phyloP scores from a whole-genome alignment of 2,888 invertebrate genomes.

The Calliopum simillimum region DNA sequence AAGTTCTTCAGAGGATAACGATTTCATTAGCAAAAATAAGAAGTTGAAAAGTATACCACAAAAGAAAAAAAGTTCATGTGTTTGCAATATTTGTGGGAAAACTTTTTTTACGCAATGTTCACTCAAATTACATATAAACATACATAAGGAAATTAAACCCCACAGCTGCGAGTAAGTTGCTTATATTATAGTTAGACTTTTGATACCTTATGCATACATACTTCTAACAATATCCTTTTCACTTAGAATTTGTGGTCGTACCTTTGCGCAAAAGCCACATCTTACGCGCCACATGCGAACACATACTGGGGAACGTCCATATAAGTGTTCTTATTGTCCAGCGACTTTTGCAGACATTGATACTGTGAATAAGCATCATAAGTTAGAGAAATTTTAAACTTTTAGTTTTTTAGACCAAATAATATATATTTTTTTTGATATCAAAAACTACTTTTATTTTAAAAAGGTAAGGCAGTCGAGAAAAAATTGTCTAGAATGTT shows the following conservation, averaged over 20 bases:
- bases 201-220: not conserved
- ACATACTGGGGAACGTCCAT: constrained; percentile 66
- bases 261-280: constrained; percentile 65
- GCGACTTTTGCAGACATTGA: constrained; percentile 66
- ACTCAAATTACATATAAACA: no score
- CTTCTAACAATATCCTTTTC: constrained; percentile 10
- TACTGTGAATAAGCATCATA: constrained; percentile 65
- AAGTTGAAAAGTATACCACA: no score
- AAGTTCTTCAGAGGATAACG: no score
- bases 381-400: constrained; percentile 57
- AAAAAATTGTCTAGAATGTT: no score
- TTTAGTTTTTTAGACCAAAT: not conserved
- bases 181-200: not conserved
- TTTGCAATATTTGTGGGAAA: no score
- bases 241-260: constrained; percentile 62
- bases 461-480: no score
- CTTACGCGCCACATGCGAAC: constrained; percentile 66
- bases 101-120: no score
- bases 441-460: no score
- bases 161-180: no score
- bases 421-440: constrained; percentile 35
- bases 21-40: no score
- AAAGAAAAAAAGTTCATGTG: no score
- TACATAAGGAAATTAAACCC: no score
- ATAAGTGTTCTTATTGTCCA: constrained; percentile 63